Base-by-base conservation (phyloP, 1,140 invertebrate species). In the Aphelenchoides besseyi region DNA sequence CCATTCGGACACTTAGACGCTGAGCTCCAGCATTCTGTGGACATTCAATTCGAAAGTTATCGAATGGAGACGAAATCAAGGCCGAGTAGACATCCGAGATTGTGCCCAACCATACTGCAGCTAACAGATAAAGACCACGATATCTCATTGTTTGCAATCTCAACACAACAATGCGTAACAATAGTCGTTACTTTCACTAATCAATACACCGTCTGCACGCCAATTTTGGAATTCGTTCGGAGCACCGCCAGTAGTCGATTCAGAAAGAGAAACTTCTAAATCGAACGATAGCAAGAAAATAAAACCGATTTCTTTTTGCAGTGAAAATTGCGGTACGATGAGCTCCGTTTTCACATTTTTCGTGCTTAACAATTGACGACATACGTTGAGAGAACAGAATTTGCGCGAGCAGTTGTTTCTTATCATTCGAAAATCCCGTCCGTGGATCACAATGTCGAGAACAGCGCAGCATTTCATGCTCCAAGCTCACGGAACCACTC, bases 41-140 rank as follows among this genome's bases (percentile, higher is more conserved):
- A 68, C 81, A 83, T 78, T 83, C 81, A 41, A 83, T 85, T 37
- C 81, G 71, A 41, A 83, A 83, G 61, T 83, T 83, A 35, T 83
- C 81, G 54, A 83, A 83, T 0, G 81, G 81, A 16, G 83, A 75
- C 0, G 81, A 82, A 30, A 85, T 80, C 55, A 82, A 64, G n/a
- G n/a, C 57, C 18, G 66, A 2, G 18, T 3, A 66, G n/a, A 41
- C 5, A 41, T 8, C 37, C 5, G 5, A 8, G 5, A 41, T 5
- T n/a, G n/a, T 41, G 37, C n/a, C 5, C 37, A 8, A n/a, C 5
- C 5, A 41, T 5, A 5, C 5, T 41, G 37, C 37, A 5, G n/a
- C n/a, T 41, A n/a, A 8, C 37, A n/a, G n/a, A n/a, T 41, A 41
- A 41, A 5, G n/a, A 41, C 5, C 37, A n/a, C 5, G 37, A 41